phyloP scores from a whole-genome alignment of 2,888 invertebrate species.

The Apomyelois bistriatella region DNA sequence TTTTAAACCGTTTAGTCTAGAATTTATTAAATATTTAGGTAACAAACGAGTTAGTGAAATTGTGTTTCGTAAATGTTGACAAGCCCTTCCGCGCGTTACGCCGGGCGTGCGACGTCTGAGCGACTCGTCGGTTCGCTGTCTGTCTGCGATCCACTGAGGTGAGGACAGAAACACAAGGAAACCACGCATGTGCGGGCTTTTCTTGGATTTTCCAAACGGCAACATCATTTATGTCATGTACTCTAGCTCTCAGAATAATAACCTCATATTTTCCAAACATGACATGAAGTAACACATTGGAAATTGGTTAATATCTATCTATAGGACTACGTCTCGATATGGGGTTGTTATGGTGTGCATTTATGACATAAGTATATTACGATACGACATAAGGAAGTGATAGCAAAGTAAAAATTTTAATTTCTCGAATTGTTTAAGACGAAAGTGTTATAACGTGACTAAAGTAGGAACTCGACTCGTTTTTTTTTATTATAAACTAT shows the following conservation, averaged over 20 bases:
- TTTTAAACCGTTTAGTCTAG: neutral
- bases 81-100: conserved; percentile 58
- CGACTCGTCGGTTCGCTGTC: conserved; percentile 20
- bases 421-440: too few relatives aligned
- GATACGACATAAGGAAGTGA: too few relatives aligned
- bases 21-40: neutral
- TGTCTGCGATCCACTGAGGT: neutral
- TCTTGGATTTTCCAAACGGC: conserved; percentile 55
- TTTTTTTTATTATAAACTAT: too few relatives aligned
- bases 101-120: conserved; percentile 58
- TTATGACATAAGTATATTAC: too few relatives aligned
- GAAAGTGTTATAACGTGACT: too few relatives aligned
- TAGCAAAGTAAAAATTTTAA: too few relatives aligned
- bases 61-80: conserved; percentile 18
- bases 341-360: too few relatives aligned
- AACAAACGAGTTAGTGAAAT: neutral
- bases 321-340: too few relatives aligned
- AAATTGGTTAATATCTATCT: too few relatives aligned
- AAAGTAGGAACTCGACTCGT: too few relatives aligned
- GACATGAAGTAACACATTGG: too few relatives aligned
- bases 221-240: conserved; percentile 30
- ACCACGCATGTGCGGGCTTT: conserved; percentile 69
- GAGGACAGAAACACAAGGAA: conserved; percentile 48
- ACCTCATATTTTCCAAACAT: conserved; percentile 26
- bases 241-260: conserved; percentile 15